These are phyloP conservation scores for Mesaphorura yosii DNA, from an alignment of 1,140 invertebrate species.

Conservation along the genomic window DNA sequence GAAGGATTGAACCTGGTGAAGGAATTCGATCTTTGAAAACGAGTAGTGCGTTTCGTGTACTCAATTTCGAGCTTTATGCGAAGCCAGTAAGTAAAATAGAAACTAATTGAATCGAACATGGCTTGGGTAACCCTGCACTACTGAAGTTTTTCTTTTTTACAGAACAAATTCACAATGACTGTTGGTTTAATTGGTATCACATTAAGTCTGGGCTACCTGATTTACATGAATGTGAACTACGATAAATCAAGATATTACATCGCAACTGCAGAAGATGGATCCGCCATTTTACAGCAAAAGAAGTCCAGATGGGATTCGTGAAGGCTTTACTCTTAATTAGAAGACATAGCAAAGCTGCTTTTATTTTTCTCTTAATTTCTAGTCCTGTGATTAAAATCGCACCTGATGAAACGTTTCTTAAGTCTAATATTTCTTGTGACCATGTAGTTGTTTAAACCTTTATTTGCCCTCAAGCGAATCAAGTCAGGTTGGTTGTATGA, in stretches of 20 bases:
- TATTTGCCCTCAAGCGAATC: too few relatives aligned
- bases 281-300: constrained; percentile 57
- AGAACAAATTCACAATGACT: constrained; percentile 70
- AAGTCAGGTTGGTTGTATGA: too few relatives aligned
- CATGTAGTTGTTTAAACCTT: too few relatives aligned
- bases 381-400: too few relatives aligned
- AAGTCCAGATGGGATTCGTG: constrained; percentile 59
- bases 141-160: constrained; percentile 37
- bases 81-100: constrained; percentile 62
- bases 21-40: constrained; percentile 60
- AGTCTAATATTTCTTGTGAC: too few relatives aligned
- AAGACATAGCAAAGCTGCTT: too few relatives aligned
- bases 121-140: too few relatives aligned
- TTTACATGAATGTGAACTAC: constrained; percentile 66
- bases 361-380: too few relatives aligned
- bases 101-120: too few relatives aligned
- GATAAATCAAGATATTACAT: constrained; percentile 62
- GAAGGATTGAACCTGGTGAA: constrained; percentile 50
- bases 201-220: constrained; percentile 54
- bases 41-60: constrained; percentile 53
- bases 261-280: constrained; percentile 58
- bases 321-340: too few relatives aligned
- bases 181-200: constrained; percentile 54
- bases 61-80: constrained; percentile 72
- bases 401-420: too few relatives aligned